These are phyloP conservation scores for Fregata magnificens DNA, from an alignment of 2,113 vertebrate species.

Conservation along the genomic window DNA sequence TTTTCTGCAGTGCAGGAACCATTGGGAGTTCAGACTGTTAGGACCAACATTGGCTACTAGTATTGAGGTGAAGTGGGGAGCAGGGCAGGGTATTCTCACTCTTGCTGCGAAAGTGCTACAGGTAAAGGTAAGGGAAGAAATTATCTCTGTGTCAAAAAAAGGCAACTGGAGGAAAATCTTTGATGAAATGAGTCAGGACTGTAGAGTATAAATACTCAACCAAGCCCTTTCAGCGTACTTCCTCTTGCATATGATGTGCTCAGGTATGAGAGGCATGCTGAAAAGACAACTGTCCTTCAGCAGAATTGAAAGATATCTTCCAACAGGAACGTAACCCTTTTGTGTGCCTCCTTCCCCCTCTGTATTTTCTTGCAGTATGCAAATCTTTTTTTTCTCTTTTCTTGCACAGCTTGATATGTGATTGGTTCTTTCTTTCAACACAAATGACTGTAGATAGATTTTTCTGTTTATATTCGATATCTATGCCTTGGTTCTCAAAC, in stretches of 20 bases:
- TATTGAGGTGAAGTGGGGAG: not conserved
- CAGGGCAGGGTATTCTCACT: not conserved
- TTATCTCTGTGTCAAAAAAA: not conserved
- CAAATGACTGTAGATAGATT: slow-evolving; percentile 56
- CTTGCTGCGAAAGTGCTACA: not conserved
- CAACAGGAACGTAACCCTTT: not conserved
- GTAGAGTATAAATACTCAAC: not conserved
- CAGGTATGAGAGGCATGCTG: not conserved
- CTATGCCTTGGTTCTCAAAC: slow-evolving; percentile 45
- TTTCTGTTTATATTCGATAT: slow-evolving; percentile 61
- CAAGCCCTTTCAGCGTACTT: not conserved
- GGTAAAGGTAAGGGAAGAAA: not conserved
- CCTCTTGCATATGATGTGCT: not conserved
- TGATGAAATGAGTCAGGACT: not conserved
- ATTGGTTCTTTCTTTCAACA: slow-evolving; percentile 72
- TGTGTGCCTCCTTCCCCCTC: not conserved
- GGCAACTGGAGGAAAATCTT: not conserved
- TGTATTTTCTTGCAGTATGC: slow-evolving; percentile 35
- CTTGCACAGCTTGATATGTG: slow-evolving; percentile 70
- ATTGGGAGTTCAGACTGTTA: accelerated
- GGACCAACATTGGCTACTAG: not conserved
- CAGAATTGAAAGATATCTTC: not conserved
- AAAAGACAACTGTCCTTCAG: not conserved
- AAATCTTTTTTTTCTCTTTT: slow-evolving; percentile 24
- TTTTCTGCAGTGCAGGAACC: not conserved